A percentile compares a stretch with the other conserved stretches of the same genome.
Conservation (phyloP, 2,797 vertebrate species). For the Trachurus trachurus region DNA sequence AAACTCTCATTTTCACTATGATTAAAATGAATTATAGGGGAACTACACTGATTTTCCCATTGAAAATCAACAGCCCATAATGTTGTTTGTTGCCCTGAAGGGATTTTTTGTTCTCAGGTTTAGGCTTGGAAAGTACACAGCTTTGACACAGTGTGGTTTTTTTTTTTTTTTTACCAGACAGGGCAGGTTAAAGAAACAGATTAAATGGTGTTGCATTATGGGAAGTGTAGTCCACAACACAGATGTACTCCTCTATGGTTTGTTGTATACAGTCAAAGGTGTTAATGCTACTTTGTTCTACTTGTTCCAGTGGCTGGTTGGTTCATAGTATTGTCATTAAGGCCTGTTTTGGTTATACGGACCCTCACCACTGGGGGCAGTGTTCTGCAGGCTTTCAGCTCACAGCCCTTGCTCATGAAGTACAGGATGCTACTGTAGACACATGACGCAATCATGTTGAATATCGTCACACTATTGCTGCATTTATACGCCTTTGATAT, state of each 20-base stretch:
- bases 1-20: not conserved
- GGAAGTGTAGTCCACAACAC: not conserved
- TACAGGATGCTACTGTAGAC: conserved; percentile 44
- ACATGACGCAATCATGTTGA: conserved; percentile 71
- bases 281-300: conserved; percentile 7
- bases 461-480: conserved; percentile 59
- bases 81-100: not conserved
- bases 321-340: not conserved
- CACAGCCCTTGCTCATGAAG: conserved; percentile 19
- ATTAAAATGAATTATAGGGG: not conserved
- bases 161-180: not conserved
- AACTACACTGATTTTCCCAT: not conserved
- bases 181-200: not conserved
- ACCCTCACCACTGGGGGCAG: conserved; percentile 66
- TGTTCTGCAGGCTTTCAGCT: conserved; percentile 40
- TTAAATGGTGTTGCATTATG: not conserved
- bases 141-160: not conserved
- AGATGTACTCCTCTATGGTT: not conserved
- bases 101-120: not conserved
- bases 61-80: not conserved
- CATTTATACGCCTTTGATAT: conserved; percentile 30
- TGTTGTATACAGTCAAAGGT: not conserved
- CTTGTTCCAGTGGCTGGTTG: not conserved
- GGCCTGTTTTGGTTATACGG: conserved; percentile 54
- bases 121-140: not conserved